These are phyloP conservation scores for Petrocephalus schoutedeni DNA, from an alignment of 2,797 vertebrate species.

Conservation along the genomic window DNA sequence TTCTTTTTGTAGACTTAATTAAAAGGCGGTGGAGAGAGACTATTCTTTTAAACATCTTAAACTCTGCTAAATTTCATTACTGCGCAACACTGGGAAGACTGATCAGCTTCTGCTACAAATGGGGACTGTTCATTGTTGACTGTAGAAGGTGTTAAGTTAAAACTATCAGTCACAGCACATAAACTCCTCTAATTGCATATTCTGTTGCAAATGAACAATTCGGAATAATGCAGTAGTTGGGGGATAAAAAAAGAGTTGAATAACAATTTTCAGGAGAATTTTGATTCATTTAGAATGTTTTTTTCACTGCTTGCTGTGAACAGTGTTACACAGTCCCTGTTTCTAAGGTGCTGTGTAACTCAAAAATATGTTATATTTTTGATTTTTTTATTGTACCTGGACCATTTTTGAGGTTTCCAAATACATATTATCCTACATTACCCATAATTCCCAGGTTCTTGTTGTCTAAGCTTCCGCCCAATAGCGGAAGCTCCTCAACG, in stretches of 20 bases:
- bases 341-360: not conserved
- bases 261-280: not conserved
- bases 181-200: slow-evolving; percentile 8
- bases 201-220: not conserved
- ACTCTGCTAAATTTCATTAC: not conserved
- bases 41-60: not conserved
- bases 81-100: not conserved
- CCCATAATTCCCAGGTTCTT: not conserved
- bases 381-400: not conserved
- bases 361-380: not conserved
- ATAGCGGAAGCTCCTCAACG: not conserved
- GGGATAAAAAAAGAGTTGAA: not conserved
- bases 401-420: not conserved
- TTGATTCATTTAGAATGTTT: not conserved
- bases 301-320: not conserved
- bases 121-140: not conserved
- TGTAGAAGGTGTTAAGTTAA: not conserved
- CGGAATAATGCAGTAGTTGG: not conserved
- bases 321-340: not conserved
- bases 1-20: not conserved
- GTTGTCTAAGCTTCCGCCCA: not conserved
- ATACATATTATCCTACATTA: not conserved
- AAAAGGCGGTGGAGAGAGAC: slow-evolving; percentile 3
- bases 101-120: not conserved
- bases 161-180: not conserved